Percentiles rank a stretch among this genome's conserved stretches.
Conservation (phyloP, 2,797 vertebrate genomes). For the Brachyalestes nurse region DNA sequence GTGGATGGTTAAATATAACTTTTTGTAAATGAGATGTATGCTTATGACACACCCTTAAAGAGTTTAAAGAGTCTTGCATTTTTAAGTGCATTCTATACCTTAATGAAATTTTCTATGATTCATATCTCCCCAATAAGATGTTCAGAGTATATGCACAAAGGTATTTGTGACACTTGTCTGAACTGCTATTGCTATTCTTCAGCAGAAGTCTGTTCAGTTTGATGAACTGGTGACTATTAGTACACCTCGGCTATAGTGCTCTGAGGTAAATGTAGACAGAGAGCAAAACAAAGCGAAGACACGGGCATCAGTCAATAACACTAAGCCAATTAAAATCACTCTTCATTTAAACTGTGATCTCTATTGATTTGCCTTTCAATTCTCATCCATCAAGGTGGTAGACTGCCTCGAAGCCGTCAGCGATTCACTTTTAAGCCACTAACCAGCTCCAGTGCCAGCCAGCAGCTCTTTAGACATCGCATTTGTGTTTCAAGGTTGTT, state of each 20-base stretch:
- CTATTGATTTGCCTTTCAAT: conserved; percentile 77
- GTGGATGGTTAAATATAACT: no score
- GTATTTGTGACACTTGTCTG: conserved; percentile 55
- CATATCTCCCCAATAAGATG: background rate
- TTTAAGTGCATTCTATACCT: background rate
- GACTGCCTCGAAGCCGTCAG: conserved; percentile 59
- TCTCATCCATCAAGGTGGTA: conserved; percentile 69
- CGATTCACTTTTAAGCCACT: conserved; percentile 54
- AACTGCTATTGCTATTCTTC: conserved; percentile 65
- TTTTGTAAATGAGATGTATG: no score
- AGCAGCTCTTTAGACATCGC: conserved; percentile 47
- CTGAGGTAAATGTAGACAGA: conserved; percentile 40
- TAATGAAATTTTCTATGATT: background rate
- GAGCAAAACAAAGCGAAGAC: conserved; percentile 63
- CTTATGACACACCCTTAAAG: no score
- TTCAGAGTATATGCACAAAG: conserved; percentile 3
- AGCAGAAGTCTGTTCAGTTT: conserved; percentile 59
- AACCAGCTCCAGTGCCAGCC: conserved; percentile 44
- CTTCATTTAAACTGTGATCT: conserved; percentile 80
- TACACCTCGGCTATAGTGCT: conserved; percentile 56
- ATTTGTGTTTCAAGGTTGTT: conserved; percentile 52
- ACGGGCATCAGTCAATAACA: conserved; percentile 71
- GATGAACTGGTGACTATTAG: conserved; percentile 61
- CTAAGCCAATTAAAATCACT: conserved; percentile 81
- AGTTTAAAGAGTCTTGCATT: no score